Evolutionary conservation across 1,140 invertebrate species (phyloP).

Genomic region (Pectinophora gossypiella): DNA sequence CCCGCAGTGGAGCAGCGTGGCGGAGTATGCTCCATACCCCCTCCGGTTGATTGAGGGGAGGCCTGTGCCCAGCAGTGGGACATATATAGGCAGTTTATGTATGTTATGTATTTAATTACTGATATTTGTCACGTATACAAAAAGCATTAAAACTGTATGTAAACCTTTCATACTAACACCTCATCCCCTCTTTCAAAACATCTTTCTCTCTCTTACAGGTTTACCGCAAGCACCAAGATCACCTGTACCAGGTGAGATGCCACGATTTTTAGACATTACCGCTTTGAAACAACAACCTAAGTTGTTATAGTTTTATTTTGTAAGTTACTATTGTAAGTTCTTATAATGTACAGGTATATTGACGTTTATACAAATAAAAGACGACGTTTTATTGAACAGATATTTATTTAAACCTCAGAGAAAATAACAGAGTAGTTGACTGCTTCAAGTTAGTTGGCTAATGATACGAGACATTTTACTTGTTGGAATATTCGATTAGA

Average conservation of each 20-base stretch:
- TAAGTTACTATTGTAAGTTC: not conserved
- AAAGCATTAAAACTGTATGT: too few species aligned
- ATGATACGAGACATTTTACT: too few species aligned
- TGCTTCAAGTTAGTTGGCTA: not conserved
- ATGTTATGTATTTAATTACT: too few species aligned
- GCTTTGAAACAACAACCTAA: slow-evolving; percentile 80
- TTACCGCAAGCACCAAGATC: slow-evolving; percentile 13
- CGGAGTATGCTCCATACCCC: too few species aligned
- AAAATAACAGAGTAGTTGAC: slow-evolving; percentile 54
- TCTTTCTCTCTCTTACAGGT: slow-evolving; percentile 29
- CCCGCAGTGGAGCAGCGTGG: too few species aligned
- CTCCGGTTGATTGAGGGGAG: too few species aligned
- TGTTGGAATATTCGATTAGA: too few species aligned
- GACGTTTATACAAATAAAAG: slow-evolving; percentile 32
- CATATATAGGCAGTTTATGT: too few species aligned
- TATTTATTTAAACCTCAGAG: slow-evolving; percentile 70
- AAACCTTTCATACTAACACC: too few species aligned
- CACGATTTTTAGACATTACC: slow-evolving; percentile 79
- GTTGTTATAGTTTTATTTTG: slow-evolving; percentile 70
- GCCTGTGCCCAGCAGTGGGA: too few species aligned
- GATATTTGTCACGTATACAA: too few species aligned
- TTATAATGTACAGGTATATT: not conserved
- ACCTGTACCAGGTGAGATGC: slow-evolving; percentile 47
- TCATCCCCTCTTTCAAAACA: too few species aligned
- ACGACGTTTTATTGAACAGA: slow-evolving; percentile 53